A percentile compares a stretch with the other conserved stretches of the same genome.
These are phyloP conservation scores for Sebastes steindachneri DNA, from an alignment of 2,797 vertebrate species.

Conservation along the genomic window DNA sequence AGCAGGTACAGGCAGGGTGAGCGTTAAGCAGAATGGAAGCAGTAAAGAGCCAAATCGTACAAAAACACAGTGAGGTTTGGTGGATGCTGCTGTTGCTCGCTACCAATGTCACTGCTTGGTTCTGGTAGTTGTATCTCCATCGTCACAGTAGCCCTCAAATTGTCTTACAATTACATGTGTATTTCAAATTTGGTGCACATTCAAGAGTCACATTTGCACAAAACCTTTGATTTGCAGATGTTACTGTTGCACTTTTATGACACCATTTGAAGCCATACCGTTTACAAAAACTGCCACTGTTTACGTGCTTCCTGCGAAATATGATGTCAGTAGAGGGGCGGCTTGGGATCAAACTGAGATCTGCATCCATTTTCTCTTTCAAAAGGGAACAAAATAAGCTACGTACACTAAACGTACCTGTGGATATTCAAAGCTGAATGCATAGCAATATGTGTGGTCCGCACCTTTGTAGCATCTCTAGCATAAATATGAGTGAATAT, in stretches of 20 bases:
- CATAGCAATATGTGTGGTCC: conserved; percentile 71
- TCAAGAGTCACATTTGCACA: neutral
- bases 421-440: conserved; percentile 51
- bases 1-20: conserved; percentile 4
- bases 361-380: neutral
- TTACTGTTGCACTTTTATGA: conserved; percentile 7
- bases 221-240: conserved; percentile 13
- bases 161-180: neutral
- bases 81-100: neutral
- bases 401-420: conserved; percentile 14
- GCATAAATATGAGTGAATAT: conserved; percentile 77
- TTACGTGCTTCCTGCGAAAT: conserved; percentile 7
- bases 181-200: neutral
- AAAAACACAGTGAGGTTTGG: conserved; percentile 6
- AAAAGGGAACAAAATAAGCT: neutral
- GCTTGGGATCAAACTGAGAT: neutral
- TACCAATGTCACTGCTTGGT: neutral
- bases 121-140: neutral
- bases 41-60: neutral
- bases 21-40: neutral
- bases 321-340: neutral
- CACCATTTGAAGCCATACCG: neutral
- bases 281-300: neutral
- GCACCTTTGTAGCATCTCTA: conserved; percentile 61
- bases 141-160: neutral